These are phyloP conservation scores for Misgurnus anguillicaudatus DNA, from an alignment of 2,113 vertebrate genomes.

Conservation along the genomic window DNA sequence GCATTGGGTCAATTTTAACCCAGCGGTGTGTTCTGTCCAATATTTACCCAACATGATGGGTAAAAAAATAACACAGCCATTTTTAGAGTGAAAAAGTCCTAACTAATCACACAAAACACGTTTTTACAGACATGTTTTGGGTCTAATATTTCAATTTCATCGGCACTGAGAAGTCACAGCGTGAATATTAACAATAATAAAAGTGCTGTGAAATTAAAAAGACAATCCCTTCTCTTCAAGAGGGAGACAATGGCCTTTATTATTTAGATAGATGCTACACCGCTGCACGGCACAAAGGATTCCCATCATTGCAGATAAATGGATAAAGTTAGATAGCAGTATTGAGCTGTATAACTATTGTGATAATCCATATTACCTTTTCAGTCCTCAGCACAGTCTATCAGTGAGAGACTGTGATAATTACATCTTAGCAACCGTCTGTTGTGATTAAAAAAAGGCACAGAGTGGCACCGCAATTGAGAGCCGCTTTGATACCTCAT, in stretches of 20 bases:
- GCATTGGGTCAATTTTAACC: too few relatives aligned
- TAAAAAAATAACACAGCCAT: too few relatives aligned
- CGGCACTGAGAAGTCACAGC: slow-evolving; percentile 60
- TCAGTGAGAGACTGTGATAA: slow-evolving; percentile 76
- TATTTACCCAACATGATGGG: too few relatives aligned
- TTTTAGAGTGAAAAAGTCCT: too few relatives aligned
- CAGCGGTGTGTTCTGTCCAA: too few relatives aligned
- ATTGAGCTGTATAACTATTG: slow-evolving; percentile 75
- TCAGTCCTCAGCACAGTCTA: slow-evolving; percentile 69
- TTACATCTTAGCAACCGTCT: slow-evolving; percentile 76
- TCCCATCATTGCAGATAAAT: slow-evolving; percentile 78
- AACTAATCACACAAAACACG: too few relatives aligned
- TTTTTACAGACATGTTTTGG: slow-evolving; percentile 62
- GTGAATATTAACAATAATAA: slow-evolving; percentile 73
- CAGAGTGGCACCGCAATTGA: slow-evolving; percentile 50
- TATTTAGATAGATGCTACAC: slow-evolving; percentile 77
- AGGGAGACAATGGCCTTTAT: slow-evolving; percentile 72
- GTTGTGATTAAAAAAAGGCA: slow-evolving; percentile 49
- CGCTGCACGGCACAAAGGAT: slow-evolving; percentile 73
- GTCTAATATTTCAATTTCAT: slow-evolving; percentile 62
- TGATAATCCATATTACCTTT: slow-evolving; percentile 80
- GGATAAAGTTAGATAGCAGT: slow-evolving; percentile 76
- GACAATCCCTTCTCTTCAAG: slow-evolving; percentile 55
- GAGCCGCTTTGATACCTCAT: slow-evolving; percentile 69
- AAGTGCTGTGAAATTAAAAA: slow-evolving; percentile 60